These are phyloP conservation scores for Lysandra bellargus DNA, from an alignment of 2,888 invertebrate genomes.

Conservation along the genomic window DNA sequence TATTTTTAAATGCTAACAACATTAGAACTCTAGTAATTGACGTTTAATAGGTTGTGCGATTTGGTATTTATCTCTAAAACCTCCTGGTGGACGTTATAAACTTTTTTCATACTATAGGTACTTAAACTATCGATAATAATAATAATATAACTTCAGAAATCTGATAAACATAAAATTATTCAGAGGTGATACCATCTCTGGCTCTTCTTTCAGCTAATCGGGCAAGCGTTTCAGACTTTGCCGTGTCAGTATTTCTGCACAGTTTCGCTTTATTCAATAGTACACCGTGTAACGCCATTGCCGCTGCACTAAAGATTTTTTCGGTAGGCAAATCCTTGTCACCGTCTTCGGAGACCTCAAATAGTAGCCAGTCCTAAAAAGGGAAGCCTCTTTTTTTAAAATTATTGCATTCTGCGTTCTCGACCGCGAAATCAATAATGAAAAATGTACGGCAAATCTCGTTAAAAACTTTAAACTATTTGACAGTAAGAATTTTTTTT, in stretches of 20 bases:
- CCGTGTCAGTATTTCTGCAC: conserved; percentile 57
- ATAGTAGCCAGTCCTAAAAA: conserved; percentile 60
- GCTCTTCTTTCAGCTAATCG: conserved; percentile 77
- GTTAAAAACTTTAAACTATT: too few relatives aligned
- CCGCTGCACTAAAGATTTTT: conserved; percentile 69
- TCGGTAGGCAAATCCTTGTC: conserved; percentile 46
- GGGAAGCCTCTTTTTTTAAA: background rate
- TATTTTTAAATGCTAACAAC: background rate
- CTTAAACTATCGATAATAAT: too few relatives aligned
- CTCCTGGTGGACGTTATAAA: background rate
- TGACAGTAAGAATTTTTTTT: too few relatives aligned
- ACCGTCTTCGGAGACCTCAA: conserved; percentile 52
- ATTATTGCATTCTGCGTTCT: too few relatives aligned
- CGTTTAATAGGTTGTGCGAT: background rate
- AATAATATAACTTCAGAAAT: too few relatives aligned
- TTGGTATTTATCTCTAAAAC: background rate
- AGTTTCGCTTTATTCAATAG: conserved; percentile 61
- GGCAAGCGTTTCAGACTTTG: conserved; percentile 69
- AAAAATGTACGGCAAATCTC: too few relatives aligned
- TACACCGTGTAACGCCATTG: conserved; percentile 67
- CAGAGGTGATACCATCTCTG: conserved; percentile 59
- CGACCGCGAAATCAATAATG: too few relatives aligned
- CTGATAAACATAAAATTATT: background rate
- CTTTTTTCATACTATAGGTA: background rate
- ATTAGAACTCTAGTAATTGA: background rate